A percentile compares a stretch with the other conserved stretches of the same genome.
These are phyloP conservation scores for Siderastrea radians DNA, from an alignment of 92 coral and sea anemone species.

Conservation along the genomic window DNA sequence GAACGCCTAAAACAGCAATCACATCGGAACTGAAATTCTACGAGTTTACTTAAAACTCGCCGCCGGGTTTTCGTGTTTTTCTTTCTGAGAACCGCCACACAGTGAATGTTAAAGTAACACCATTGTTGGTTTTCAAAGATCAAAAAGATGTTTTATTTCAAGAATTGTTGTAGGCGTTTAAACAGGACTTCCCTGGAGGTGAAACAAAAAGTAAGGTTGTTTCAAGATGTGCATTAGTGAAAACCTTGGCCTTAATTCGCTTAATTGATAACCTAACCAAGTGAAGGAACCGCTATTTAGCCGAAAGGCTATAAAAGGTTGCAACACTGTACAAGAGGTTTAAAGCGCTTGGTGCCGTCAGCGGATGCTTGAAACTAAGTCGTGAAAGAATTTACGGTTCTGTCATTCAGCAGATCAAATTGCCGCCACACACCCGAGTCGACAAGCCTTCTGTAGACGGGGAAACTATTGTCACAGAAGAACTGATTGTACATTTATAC, in stretches of 20 bases:
- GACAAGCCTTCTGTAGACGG: not conserved
- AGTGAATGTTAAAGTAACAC: not conserved
- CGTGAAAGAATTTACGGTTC: constrained; percentile 31
- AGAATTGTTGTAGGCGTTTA: constrained; percentile 12
- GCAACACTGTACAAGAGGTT: not conserved
- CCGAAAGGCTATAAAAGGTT: constrained; percentile 23
- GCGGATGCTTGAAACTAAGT: constrained; percentile 15
- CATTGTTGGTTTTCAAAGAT: not conserved
- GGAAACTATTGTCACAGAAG: not conserved
- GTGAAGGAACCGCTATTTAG: constrained; percentile 31
- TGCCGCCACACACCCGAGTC: not conserved
- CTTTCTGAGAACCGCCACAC: not conserved
- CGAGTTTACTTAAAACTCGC: constrained; percentile 12
- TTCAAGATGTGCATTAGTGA: constrained; percentile 12
- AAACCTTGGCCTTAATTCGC: constrained; percentile 30
- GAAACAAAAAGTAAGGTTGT: not conserved
- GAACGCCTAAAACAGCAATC: constrained; percentile 28
- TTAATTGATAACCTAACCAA: constrained; percentile 36
- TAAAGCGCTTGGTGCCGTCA: constrained; percentile 4
- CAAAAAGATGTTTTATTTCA: not conserved
- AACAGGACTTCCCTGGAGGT: constrained; percentile 26
- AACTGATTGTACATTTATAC: not conserved
- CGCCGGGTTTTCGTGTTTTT: constrained; percentile 10
- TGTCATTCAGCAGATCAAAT: constrained; percentile 32
- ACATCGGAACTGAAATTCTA: constrained; percentile 5